Conservation (phyloP, 2,797 vertebrate species). For the Gambelia wislizenii region DNA sequence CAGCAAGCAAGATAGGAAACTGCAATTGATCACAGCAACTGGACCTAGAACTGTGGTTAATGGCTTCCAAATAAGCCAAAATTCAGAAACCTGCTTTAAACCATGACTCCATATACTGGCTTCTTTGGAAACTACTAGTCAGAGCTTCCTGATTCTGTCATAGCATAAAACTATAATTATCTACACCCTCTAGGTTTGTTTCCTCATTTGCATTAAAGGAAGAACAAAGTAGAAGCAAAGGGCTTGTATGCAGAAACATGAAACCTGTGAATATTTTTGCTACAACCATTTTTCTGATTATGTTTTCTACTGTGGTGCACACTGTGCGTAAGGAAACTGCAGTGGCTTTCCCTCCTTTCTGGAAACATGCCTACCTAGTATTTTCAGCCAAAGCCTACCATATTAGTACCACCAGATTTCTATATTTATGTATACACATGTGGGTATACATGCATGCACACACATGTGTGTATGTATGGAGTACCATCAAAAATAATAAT, state of each 20-base stretch:
- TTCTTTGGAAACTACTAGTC: neutral
- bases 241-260: neutral
- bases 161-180: neutral
- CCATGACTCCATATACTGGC: neutral
- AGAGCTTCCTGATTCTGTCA: neutral
- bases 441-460: neutral
- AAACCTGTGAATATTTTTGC: neutral
- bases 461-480: neutral
- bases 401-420: neutral
- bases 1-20: neutral
- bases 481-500: neutral
- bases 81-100: neutral
- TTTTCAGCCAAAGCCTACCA: neutral
- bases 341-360: neutral
- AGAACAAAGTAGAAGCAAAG: neutral
- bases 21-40: neutral
- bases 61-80: neutral
- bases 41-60: neutral
- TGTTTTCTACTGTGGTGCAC: neutral
- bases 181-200: neutral
- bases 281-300: neutral
- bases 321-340: neutral
- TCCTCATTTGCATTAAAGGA: neutral
- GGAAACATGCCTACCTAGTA: neutral
- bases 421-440: too few species aligned